A percentile compares a stretch with the other conserved stretches of the same genome.
phyloP scores from a whole-genome alignment of 2,797 vertebrate species.

The Peromyscus eremicus region DNA sequence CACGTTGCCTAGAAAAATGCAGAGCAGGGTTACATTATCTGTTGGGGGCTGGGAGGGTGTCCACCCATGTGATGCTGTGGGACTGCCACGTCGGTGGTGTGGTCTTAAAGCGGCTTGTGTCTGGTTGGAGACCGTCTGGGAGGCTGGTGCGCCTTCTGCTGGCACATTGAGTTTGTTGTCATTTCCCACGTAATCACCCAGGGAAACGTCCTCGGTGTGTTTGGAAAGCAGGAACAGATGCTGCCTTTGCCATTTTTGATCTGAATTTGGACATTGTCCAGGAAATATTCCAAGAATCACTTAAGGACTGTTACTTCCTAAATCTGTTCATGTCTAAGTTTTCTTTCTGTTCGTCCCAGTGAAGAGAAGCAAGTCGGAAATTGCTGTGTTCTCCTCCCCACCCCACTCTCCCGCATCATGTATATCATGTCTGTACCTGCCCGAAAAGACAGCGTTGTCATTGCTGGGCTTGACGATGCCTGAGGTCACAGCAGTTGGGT shows the following conservation, averaged over 20 bases:
- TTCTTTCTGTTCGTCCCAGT: not conserved
- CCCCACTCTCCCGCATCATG: fast-evolving
- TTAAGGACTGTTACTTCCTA: conserved; percentile 8
- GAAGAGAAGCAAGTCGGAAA: not conserved
- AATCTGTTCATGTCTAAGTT: not conserved
- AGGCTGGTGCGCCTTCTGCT: conserved; percentile 38
- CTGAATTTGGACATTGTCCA: conserved; percentile 1
- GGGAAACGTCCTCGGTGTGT: not conserved
- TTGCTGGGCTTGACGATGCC: not conserved
- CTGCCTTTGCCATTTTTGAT: conserved; percentile 4
- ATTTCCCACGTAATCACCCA: not conserved
- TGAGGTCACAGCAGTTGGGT: not conserved
- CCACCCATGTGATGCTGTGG: not conserved
- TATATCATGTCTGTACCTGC: not conserved
- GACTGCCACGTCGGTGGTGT: not conserved
- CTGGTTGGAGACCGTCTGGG: not conserved
- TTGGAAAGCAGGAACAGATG: conserved; percentile 17
- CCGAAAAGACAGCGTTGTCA: not conserved
- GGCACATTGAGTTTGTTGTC: not conserved
- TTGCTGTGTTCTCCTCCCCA: not conserved
- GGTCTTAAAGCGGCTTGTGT: not conserved
- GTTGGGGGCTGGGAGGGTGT: not conserved
- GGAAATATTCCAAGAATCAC: conserved; percentile 4
- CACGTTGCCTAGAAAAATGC: not conserved
- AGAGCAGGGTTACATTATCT: not conserved